Conservation (phyloP, 2,797 vertebrate species). For the Acanthurus leucopareius region DNA sequence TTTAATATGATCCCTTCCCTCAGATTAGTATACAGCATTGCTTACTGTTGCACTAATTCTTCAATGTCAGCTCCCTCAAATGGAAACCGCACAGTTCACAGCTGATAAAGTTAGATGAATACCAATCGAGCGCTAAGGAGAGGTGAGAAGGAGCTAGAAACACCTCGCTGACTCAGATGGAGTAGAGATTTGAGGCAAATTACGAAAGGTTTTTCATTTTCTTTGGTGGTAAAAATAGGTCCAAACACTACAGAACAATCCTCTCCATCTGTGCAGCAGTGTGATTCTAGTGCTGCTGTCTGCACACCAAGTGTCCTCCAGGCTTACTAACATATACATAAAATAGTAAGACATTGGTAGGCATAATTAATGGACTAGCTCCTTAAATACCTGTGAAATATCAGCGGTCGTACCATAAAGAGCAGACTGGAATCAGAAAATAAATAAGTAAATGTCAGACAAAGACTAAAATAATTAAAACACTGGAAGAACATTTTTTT, state of each 20-base stretch:
- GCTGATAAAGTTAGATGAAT: conserved; percentile 60
- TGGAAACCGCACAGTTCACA: conserved; percentile 44
- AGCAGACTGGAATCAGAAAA: not conserved
- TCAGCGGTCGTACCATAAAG: not conserved
- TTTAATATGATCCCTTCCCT: conserved; percentile 66
- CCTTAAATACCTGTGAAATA: not conserved
- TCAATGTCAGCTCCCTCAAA: conserved; percentile 47
- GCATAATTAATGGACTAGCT: not conserved
- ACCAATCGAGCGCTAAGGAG: conserved; percentile 34
- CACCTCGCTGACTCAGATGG: conserved; percentile 11
- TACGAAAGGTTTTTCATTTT: conserved; percentile 24
- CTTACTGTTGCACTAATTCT: conserved; percentile 52
- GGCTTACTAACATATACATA: not conserved
- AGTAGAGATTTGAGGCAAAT: not conserved
- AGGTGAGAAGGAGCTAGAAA: conserved; percentile 45
- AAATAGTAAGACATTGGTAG: not conserved
- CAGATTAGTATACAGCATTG: conserved; percentile 48
- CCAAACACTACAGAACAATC: not conserved
- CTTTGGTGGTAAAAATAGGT: not conserved
- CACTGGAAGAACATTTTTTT: not conserved
- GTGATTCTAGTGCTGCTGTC: not conserved
- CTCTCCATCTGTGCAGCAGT: not conserved
- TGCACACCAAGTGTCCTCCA: not conserved
- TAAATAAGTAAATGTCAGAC: conserved; percentile 18
- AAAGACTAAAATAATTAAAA: not conserved